Conservation (phyloP, 2,113 vertebrate species). For the Eublepharis macularius region DNA sequence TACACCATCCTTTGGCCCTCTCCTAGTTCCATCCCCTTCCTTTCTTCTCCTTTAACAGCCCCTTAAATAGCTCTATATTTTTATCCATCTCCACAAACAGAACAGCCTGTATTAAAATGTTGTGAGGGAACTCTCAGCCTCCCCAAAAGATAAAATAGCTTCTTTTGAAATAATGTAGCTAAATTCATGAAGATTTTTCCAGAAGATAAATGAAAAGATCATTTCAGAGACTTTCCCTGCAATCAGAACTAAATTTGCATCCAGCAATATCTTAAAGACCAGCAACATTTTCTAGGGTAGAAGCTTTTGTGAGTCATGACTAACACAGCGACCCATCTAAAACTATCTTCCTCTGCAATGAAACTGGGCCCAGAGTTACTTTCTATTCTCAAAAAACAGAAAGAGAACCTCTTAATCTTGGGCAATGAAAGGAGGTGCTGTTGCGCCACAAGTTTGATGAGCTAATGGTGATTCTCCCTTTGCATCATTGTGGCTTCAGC, state of each 20-base stretch:
- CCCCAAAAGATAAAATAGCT: too few species aligned
- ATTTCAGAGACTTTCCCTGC: not conserved
- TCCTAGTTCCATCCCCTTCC: not conserved
- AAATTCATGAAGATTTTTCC: not conserved
- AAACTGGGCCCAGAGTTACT: not conserved
- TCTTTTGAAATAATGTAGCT: not conserved
- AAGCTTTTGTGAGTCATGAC: too few species aligned
- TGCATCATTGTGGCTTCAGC: constrained; percentile 17
- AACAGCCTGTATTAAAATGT: too few species aligned
- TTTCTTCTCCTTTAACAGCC: too few species aligned
- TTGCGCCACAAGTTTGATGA: constrained; percentile 1
- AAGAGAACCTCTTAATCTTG: not conserved
- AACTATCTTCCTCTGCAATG: not conserved
- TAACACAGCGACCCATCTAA: too few species aligned
- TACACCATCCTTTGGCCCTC: not conserved
- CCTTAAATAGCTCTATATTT: too few species aligned
- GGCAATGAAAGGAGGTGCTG: not conserved
- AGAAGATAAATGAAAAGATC: not conserved
- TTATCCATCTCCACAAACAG: too few species aligned
- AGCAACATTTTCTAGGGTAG: too few species aligned
- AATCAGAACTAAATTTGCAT: too few species aligned
- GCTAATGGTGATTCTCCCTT: constrained; percentile 12
- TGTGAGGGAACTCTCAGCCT: too few species aligned
- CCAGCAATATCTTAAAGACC: too few species aligned
- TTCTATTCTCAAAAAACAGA: not conserved